Evolutionary conservation across 2,888 invertebrate species (phyloP).

Genomic region (Napeogenes sylphis): DNA sequence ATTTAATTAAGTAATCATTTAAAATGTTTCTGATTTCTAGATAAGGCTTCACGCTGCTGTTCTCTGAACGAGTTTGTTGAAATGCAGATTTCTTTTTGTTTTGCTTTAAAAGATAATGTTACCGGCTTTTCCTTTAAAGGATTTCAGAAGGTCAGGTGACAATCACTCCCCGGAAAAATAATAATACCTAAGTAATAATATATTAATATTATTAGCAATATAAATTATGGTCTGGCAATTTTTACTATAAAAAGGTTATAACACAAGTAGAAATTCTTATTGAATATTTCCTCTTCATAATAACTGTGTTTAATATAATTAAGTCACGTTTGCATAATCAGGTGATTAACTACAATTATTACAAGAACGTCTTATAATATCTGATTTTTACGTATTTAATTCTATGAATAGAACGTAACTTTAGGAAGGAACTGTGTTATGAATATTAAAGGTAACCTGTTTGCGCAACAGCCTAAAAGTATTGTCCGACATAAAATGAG

Average conservation of each 20-base stretch:
- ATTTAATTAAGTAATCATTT: not conserved
- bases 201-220: too few species aligned
- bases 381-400: constrained; percentile 7
- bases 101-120: not conserved
- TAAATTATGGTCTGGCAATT: too few species aligned
- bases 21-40: not conserved
- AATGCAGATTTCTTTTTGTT: not conserved
- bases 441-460: constrained; percentile 25
- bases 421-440: constrained; percentile 28
- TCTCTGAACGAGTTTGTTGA: not conserved
- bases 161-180: not conserved
- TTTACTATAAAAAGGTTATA: too few species aligned
- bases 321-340: too few species aligned
- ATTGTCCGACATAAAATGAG: constrained; percentile 1
- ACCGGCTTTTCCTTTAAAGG: not conserved
- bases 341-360: too few species aligned
- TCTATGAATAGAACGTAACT: constrained; percentile 17
- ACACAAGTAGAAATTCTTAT: too few species aligned
- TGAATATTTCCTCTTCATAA: too few species aligned
- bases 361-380: constrained; percentile 1
- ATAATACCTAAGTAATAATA: not conserved
- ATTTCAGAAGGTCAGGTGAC: not conserved
- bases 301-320: too few species aligned
- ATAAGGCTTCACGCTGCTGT: not conserved
- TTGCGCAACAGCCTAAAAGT: constrained; percentile 18